Conservation (phyloP, 2,888 invertebrate species). For the Eupsilia transversa region DNA sequence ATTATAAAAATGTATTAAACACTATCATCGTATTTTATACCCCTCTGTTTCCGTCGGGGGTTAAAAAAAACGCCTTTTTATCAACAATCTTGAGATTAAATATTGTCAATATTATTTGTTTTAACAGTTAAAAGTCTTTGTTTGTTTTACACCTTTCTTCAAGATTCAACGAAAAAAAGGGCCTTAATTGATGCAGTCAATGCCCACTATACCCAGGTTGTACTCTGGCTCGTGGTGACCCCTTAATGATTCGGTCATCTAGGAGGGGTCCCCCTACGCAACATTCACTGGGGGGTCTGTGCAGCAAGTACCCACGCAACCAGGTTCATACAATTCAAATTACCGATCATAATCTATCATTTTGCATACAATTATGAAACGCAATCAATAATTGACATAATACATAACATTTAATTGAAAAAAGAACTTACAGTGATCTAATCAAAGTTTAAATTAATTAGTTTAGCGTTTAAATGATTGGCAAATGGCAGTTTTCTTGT, state of each 20-base stretch:
- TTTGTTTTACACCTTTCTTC: too few relatives aligned
- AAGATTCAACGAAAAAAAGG: too few relatives aligned
- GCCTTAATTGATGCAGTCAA: background rate
- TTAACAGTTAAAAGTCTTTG: too few relatives aligned
- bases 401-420: constrained; percentile 49
- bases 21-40: too few relatives aligned
- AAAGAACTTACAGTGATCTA: constrained; percentile 48
- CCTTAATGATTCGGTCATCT: constrained; percentile 14
- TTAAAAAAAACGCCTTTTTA: too few relatives aligned
- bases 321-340: constrained; percentile 61
- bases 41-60: too few relatives aligned
- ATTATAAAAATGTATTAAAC: too few relatives aligned
- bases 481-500: constrained; percentile 65
- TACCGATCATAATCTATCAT: constrained; percentile 61
- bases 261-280: constrained; percentile 48
- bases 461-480: constrained; percentile 56
- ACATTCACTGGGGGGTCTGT: constrained; percentile 38
- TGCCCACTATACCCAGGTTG: background rate
- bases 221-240: background rate
- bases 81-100: too few relatives aligned
- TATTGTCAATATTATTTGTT: too few relatives aligned
- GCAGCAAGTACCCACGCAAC: constrained; percentile 55
- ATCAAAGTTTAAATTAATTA: constrained; percentile 65
- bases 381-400: constrained; percentile 61
- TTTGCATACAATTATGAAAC: constrained; percentile 62